phyloP scores from a whole-genome alignment of 2,888 invertebrate species.

The Ceramica pisi region DNA sequence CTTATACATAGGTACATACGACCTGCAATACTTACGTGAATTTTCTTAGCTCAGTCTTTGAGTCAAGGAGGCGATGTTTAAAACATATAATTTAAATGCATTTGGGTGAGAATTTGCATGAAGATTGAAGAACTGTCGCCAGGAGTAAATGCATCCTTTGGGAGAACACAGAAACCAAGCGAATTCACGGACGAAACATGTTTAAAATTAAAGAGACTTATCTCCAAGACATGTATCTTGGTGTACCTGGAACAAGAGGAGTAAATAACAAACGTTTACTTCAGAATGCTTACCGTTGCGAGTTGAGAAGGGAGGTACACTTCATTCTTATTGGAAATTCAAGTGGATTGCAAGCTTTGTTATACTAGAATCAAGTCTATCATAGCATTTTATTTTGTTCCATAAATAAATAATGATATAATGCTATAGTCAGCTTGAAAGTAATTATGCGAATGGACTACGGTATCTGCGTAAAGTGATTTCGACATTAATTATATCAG shows the following conservation, averaged over 20 bases:
- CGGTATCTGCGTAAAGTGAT: no score
- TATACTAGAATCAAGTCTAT: background rate
- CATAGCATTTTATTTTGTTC: background rate
- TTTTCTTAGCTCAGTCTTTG: constrained; percentile 11
- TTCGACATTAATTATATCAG: no score
- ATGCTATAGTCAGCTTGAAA: no score
- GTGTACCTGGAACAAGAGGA: constrained; percentile 17
- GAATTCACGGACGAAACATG: background rate
- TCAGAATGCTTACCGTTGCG: constrained; percentile 18
- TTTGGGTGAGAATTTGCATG: constrained; percentile 47
- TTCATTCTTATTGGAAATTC: constrained; percentile 23
- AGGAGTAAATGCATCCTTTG: constrained; percentile 17
- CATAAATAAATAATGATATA: background rate
- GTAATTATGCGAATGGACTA: no score
- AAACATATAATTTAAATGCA: constrained; percentile 54
- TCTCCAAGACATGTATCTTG: constrained; percentile 8
- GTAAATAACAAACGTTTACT: constrained; percentile 21
- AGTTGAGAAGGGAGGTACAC: background rate
- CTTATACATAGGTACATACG: no score
- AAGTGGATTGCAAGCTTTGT: constrained; percentile 5
- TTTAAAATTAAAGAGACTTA: constrained; percentile 10
- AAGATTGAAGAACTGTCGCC: constrained; percentile 34
- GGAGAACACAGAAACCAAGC: constrained; percentile 4
- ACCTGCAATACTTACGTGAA: background rate
- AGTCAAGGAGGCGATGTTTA: constrained; percentile 26